Percentiles rank a stretch among this genome's conserved stretches.
These are phyloP conservation scores for Poeciliopsis prolifica DNA, from an alignment of 2,113 vertebrate species.

Conservation along the genomic window DNA sequence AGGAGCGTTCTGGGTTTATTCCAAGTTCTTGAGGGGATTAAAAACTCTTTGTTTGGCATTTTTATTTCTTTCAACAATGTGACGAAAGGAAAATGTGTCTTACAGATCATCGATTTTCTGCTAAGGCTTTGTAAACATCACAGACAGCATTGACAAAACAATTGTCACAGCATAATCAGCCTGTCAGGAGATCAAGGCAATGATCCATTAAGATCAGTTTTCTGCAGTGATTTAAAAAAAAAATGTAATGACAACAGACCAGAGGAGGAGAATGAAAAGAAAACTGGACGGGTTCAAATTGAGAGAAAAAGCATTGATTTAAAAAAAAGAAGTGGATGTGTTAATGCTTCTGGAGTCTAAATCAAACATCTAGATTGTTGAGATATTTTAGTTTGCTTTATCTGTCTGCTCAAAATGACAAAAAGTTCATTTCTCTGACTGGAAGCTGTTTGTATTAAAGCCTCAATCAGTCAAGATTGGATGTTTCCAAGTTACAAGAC, in stretches of 20 bases:
- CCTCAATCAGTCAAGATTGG: too few relatives aligned
- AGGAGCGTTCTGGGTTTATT: neutral
- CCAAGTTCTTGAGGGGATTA: neutral
- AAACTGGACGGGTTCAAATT: neutral
- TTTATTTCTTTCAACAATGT: neutral
- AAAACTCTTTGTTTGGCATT: too few relatives aligned
- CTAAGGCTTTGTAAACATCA: conserved; percentile 41
- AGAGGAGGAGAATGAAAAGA: neutral
- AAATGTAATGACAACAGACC: neutral
- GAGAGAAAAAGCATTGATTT: too few relatives aligned
- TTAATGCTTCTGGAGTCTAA: too few relatives aligned
- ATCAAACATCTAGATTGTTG: too few relatives aligned
- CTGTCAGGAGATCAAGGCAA: conserved; percentile 33
- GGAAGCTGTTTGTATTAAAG: too few relatives aligned
- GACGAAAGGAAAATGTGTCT: conserved; percentile 17
- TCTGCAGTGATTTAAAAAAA: conserved; percentile 33
- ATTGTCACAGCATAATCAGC: conserved; percentile 24
- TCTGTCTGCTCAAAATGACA: too few relatives aligned
- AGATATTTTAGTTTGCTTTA: too few relatives aligned
- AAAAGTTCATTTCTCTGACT: too few relatives aligned
- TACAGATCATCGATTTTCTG: conserved; percentile 7
- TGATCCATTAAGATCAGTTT: conserved; percentile 24
- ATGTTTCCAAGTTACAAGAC: too few relatives aligned
- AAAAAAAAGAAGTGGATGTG: too few relatives aligned
- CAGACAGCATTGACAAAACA: conserved; percentile 13